Conservation (phyloP, 2,888 invertebrate species). For the Cybosia mesomella region DNA sequence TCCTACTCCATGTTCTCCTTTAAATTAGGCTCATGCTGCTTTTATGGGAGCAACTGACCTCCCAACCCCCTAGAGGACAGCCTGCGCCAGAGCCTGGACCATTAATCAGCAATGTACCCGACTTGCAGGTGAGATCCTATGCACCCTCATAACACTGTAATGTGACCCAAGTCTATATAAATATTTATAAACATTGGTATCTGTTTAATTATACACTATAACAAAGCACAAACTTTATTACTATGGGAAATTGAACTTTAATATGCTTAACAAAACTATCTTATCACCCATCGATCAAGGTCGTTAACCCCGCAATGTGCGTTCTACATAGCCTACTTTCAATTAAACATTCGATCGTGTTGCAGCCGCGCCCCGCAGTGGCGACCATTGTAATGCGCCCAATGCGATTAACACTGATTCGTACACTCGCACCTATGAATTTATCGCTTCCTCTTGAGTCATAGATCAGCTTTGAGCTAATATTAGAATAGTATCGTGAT, state of each 20-base stretch:
- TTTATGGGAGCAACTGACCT: too few relatives aligned
- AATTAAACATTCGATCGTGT: constrained; percentile 80
- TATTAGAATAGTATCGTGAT: constrained; percentile 41
- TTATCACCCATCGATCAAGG: constrained; percentile 55
- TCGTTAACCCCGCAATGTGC: constrained; percentile 64
- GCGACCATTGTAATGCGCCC: constrained; percentile 60
- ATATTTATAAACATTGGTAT: constrained; percentile 1
- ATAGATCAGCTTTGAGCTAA: constrained; percentile 56
- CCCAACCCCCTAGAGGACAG: too few relatives aligned
- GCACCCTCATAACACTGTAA: too few relatives aligned
- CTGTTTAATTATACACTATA: constrained; percentile 6
- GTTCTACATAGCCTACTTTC: constrained; percentile 63
- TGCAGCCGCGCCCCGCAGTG: constrained; percentile 59
- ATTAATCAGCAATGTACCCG: too few relatives aligned
- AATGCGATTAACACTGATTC: constrained; percentile 67
- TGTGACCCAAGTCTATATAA: background rate
- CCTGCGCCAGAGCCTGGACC: too few relatives aligned
- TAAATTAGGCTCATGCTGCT: too few relatives aligned
- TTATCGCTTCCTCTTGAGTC: constrained; percentile 47
- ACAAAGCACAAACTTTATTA: background rate
- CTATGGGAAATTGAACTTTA: constrained; percentile 8
- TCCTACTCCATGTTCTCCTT: too few relatives aligned
- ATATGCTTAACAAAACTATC: constrained; percentile 35
- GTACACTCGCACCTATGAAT: constrained; percentile 46
- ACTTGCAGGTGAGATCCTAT: too few relatives aligned